Evolutionary conservation across 2,888 invertebrate genomes (phyloP).

Genomic region (Idaea biselata): DNA sequence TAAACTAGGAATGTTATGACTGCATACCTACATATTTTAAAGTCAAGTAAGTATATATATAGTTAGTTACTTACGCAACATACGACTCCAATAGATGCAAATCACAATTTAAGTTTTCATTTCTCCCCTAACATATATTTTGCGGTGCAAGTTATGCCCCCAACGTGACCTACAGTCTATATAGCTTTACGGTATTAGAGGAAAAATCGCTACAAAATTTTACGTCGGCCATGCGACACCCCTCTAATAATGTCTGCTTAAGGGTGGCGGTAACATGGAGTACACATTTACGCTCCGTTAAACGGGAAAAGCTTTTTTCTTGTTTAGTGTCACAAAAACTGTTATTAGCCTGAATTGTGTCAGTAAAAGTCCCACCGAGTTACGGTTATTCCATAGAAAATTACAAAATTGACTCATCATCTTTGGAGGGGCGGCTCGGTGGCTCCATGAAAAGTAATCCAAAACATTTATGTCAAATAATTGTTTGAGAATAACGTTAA

Average conservation of each 20-base stretch:
- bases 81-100: conserved; percentile 29
- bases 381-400: conserved; percentile 38
- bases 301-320: conserved; percentile 79
- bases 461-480: not conserved
- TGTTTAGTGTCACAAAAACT: conserved; percentile 81
- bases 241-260: conserved; percentile 79
- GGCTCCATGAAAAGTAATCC: not conserved
- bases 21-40: no score
- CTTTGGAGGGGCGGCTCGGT: conserved; percentile 13
- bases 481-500: not conserved
- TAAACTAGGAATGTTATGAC: not conserved
- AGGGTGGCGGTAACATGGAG: conserved; percentile 76
- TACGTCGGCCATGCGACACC: conserved; percentile 69
- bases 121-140: conserved; percentile 45
- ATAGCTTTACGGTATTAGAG: conserved; percentile 62
- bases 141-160: conserved; percentile 54
- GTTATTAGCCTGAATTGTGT: conserved; percentile 78
- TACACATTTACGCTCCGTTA: conserved; percentile 80
- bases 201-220: conserved; percentile 78
- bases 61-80: conserved; percentile 13
- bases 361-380: conserved; percentile 43
- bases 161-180: conserved; percentile 67
- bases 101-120: conserved; percentile 35
- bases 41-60: conserved; percentile 14
- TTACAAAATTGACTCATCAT: conserved; percentile 34